Evolutionary conservation across 2,113 vertebrate genomes (phyloP), one percentile per base, ranked within the genome.

Genomic region (Leptobrachium ailaonicum): DNA sequence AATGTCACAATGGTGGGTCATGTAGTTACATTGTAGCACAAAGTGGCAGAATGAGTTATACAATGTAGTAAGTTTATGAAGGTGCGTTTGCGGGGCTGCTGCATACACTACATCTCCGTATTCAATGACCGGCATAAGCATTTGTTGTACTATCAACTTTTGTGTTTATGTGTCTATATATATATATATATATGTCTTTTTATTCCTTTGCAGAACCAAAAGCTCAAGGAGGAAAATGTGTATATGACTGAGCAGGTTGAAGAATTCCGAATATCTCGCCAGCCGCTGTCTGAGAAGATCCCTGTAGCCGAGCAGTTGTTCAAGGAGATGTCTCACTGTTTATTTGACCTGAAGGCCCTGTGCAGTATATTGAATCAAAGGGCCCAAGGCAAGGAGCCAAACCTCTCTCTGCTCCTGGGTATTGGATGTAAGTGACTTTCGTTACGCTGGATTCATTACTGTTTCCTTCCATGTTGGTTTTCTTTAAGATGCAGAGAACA

Each of bases 331-430:
- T 96, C 96, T 20, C 89, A 94, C 56, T 97, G 95, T 89, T 89
- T 98, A 69, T 90, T 95, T 87, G 97, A 99, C 85, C 93, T 99
- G 79, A 95, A 95, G 91, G 95, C 94, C 72, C 93, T 98, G 71
- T 98, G 95, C 85, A 96, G 94, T 87, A 95, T 98, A 88, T 93
- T 98, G 68, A 93, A 91, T 41, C 95, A 98, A 85, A 89, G 95
- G 83, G 96, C 95, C 9, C 96, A 98, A 86, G 97, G 96, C 77
- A 94, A 98, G 83, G 95, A 98, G 85, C 97, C 96, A 78, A 98
- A 97, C 87, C 93, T 98, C 68, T 96, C 95, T 4, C 91, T 98
- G 84, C 91, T 99, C 73, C 92, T 98, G 79, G 96, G 95, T 83
- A 97, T 98, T 88, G 93, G 93, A 87, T 97, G 97, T 98, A 93